These are phyloP conservation scores for Macropus fuliginosus DNA, from an alignment of 2,797 vertebrate genomes.

Conservation along the genomic window DNA sequence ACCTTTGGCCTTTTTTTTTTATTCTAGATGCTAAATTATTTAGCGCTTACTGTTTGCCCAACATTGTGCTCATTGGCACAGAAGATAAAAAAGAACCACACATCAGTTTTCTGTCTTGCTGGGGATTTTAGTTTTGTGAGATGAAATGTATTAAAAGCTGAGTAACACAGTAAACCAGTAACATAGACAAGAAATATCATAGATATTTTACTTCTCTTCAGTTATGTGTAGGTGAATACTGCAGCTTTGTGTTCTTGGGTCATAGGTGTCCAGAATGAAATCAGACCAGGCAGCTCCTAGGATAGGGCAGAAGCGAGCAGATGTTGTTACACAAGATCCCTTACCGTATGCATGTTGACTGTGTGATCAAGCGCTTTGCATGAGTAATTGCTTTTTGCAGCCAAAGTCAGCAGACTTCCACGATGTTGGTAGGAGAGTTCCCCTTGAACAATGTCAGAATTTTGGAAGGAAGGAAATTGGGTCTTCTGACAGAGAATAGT, in stretches of 20 bases:
- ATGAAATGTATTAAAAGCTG: not conserved
- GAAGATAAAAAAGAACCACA: not conserved
- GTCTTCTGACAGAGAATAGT: not conserved
- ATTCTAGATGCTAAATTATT: not conserved
- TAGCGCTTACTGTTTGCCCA: not conserved
- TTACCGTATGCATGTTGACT: not conserved
- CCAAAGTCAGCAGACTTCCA: fast-evolving
- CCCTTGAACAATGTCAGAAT: not conserved
- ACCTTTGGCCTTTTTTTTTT: not conserved
- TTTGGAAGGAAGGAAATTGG: not conserved
- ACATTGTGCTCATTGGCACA: not conserved
- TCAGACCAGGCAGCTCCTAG: not conserved
- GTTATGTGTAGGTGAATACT: not conserved
- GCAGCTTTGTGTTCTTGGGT: not conserved
- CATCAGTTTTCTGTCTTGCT: not conserved
- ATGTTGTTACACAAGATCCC: not conserved
- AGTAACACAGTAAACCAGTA: not conserved
- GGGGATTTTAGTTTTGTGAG: not conserved
- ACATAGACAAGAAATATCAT: not conserved
- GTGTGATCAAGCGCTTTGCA: fast-evolving
- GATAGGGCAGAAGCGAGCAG: not conserved
- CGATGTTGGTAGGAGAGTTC: fast-evolving
- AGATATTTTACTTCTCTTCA: not conserved
- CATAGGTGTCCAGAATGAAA: not conserved
- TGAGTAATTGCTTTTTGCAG: too few relatives aligned